phyloP scores from a whole-genome alignment of 1,140 invertebrate species.

The Chironomus tepperi region DNA sequence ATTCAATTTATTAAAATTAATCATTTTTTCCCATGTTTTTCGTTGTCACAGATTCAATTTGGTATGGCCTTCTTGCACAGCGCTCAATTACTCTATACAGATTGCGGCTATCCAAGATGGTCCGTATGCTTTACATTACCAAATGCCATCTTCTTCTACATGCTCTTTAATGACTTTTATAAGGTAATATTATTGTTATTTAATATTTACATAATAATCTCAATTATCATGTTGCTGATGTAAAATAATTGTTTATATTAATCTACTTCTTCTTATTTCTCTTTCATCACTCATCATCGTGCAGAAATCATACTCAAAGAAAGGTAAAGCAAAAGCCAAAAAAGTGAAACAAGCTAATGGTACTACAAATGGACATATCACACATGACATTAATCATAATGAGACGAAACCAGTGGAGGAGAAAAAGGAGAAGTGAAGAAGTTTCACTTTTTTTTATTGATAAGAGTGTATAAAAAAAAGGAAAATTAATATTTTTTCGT shows the following conservation, averaged over 20 bases:
- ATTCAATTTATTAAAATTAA: too few relatives aligned
- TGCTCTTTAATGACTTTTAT: constrained; percentile 70
- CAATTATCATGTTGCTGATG: not conserved
- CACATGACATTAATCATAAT: constrained; percentile 18
- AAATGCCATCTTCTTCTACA: constrained; percentile 72
- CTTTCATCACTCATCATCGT: too few relatives aligned
- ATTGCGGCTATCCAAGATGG: constrained; percentile 75
- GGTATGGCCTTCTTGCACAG: constrained; percentile 68
- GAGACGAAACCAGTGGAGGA: not conserved
- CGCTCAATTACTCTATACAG: constrained; percentile 70
- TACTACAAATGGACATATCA: not conserved
- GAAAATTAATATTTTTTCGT: too few relatives aligned
- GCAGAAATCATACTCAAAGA: constrained; percentile 17
- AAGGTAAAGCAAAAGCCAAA: not conserved
- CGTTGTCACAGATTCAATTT: constrained; percentile 58
- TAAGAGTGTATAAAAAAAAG: not conserved
- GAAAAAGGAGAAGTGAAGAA: not conserved
- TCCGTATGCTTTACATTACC: constrained; percentile 62
- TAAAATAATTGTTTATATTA: not conserved
- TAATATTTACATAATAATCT: not conserved
- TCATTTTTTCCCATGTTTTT: too few relatives aligned
- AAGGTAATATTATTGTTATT: constrained; percentile 34
- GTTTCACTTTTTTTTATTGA: not conserved
- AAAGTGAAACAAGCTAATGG: not conserved
- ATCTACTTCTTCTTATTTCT: not conserved